These are phyloP conservation scores for Eledone cirrhosa DNA, from an alignment of 2,888 invertebrate genomes.

Conservation along the genomic window DNA sequence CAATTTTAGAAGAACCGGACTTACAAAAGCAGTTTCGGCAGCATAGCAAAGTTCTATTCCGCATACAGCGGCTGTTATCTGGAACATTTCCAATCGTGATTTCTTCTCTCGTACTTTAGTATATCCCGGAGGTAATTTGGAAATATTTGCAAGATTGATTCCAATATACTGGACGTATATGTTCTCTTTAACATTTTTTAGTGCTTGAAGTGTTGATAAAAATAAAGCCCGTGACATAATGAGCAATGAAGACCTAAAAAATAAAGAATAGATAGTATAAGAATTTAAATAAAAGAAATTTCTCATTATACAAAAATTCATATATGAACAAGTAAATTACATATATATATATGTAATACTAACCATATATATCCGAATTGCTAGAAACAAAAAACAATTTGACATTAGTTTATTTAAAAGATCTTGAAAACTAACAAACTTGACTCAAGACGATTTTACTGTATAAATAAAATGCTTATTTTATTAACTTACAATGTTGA, in stretches of 20 bases:
- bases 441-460: too few relatives aligned
- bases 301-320: too few relatives aligned
- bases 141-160: conserved; percentile 33
- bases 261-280: neutral
- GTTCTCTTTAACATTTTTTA: conserved; percentile 52
- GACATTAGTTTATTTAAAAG: too few relatives aligned
- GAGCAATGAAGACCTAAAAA: conserved; percentile 4
- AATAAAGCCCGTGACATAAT: conserved; percentile 60
- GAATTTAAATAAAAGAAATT: too few relatives aligned
- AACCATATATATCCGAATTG: too few relatives aligned
- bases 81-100: conserved; percentile 72
- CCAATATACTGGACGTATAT: conserved; percentile 45
- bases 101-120: conserved; percentile 65
- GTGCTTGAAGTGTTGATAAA: conserved; percentile 51
- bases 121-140: conserved; percentile 34
- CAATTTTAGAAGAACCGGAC: conserved; percentile 90
- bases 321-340: too few relatives aligned
- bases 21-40: conserved; percentile 96
- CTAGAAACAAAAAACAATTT: too few relatives aligned
- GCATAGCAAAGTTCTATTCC: conserved; percentile 98
- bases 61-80: conserved; percentile 93
- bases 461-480: too few relatives aligned
- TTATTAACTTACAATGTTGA: too few relatives aligned
- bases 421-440: too few relatives aligned
- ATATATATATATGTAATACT: too few relatives aligned